These are phyloP conservation scores for Paramormyrops hopkinsi DNA, from an alignment of 2,797 vertebrate genomes.

Conservation along the genomic window DNA sequence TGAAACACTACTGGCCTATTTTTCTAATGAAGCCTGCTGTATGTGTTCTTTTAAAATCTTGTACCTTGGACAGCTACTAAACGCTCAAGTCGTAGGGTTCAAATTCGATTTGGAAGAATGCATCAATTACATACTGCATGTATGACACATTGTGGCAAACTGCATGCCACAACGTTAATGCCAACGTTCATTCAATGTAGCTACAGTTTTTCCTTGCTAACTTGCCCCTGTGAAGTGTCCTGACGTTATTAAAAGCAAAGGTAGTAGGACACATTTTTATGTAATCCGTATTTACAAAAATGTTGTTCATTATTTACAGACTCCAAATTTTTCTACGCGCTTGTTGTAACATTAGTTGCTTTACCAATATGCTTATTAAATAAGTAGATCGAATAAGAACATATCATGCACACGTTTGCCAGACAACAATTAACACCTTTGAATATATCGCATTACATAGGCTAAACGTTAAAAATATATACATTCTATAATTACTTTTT, in stretches of 20 bases:
- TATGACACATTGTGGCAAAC: not conserved
- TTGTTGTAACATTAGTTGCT: not conserved
- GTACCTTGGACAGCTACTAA: constrained; percentile 17
- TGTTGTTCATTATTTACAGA: not conserved
- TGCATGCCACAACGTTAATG: not conserved
- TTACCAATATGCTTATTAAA: not conserved
- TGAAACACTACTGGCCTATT: not conserved
- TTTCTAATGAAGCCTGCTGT: not conserved
- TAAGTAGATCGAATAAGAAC: not conserved
- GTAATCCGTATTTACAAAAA: not conserved
- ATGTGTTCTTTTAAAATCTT: not conserved
- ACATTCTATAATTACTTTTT: not conserved
- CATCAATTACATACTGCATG: not conserved
- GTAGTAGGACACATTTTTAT: not conserved
- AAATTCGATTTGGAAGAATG: not conserved
- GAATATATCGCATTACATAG: not conserved
- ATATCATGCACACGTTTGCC: not conserved
- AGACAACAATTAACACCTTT: not conserved
- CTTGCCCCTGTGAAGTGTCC: not conserved
- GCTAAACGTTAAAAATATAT: not conserved
- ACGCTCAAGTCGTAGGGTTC: not conserved
- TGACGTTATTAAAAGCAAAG: not conserved
- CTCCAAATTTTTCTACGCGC: not conserved
- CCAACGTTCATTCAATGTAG: not conserved
- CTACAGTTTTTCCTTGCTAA: not conserved